These are phyloP conservation scores for Callocephalon fimbriatum DNA, from an alignment of 2,113 vertebrate genomes.

Conservation along the genomic window DNA sequence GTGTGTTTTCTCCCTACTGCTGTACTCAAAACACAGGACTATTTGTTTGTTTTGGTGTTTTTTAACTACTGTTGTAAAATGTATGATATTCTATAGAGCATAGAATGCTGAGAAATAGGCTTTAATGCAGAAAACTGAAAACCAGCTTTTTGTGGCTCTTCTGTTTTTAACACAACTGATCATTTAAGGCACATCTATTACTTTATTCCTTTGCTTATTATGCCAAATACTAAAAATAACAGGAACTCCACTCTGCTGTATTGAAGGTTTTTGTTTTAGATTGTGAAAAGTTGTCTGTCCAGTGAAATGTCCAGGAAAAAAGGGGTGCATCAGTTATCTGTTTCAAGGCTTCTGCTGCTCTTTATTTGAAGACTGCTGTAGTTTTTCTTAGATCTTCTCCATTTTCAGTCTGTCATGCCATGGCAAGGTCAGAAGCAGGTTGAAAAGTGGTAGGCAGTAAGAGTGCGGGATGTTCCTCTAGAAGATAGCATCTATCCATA, in stretches of 20 bases:
- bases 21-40: not conserved
- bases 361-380: not conserved
- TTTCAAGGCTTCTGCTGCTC: not conserved
- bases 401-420: not conserved
- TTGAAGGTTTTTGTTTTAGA: not conserved
- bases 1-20: not conserved
- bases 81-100: not conserved
- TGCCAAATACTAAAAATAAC: not conserved
- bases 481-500: fast-evolving
- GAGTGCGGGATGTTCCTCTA: not conserved
- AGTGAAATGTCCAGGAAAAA: not conserved
- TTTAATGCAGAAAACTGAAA: not conserved
- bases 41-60: not conserved
- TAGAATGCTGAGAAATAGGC: not conserved
- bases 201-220: not conserved
- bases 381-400: not conserved
- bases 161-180: not conserved
- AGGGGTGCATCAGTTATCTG: not conserved
- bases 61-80: not conserved
- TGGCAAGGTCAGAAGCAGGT: not conserved
- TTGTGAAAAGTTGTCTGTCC: not conserved
- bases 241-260: fast-evolving
- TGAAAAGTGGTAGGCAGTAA: not conserved
- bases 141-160: not conserved
- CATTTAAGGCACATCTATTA: not conserved